A percentile compares a stretch with the other conserved stretches of the same genome.
These are phyloP conservation scores for Mythimna pallens DNA, from an alignment of 2,888 invertebrate genomes.

Conservation along the genomic window DNA sequence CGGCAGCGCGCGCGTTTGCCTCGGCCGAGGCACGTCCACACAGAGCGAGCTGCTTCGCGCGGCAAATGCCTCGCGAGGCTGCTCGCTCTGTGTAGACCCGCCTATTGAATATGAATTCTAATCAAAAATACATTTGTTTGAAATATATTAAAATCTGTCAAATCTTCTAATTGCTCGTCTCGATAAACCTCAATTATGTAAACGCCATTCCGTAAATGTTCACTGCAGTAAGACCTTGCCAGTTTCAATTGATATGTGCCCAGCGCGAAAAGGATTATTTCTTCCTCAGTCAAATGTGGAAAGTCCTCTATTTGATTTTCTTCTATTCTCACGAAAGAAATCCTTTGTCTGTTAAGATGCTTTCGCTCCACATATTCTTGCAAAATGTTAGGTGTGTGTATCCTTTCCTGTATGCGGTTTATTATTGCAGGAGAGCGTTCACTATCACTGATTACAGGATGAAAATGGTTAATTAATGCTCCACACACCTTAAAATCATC, in stretches of 20 bases:
- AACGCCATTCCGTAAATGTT: slow-evolving; percentile 34
- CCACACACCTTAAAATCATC: slow-evolving; percentile 19
- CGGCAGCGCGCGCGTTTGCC: no score
- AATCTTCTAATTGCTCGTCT: slow-evolving; percentile 25
- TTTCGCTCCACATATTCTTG: slow-evolving; percentile 42
- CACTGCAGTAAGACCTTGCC: slow-evolving; percentile 34
- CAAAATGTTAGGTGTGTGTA: slow-evolving; percentile 31
- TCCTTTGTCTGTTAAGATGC: slow-evolving; percentile 38
- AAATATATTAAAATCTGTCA: slow-evolving; percentile 30
- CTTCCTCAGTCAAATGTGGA: slow-evolving; percentile 37
- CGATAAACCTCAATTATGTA: slow-evolving; percentile 27
- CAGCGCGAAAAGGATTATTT: slow-evolving; percentile 39
- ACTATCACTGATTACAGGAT: slow-evolving; percentile 18
- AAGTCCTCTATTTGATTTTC: slow-evolving; percentile 35
- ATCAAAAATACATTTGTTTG: slow-evolving; percentile 23
- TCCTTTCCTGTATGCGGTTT: slow-evolving; percentile 31
- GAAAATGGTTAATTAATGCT: slow-evolving; percentile 31
- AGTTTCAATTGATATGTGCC: slow-evolving; percentile 46
- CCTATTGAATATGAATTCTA: slow-evolving; percentile 28
- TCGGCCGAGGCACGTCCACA: no score
- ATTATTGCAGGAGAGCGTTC: slow-evolving; percentile 26
- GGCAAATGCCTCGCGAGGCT: no score
- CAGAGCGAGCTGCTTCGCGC: no score
- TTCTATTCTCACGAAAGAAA: slow-evolving; percentile 26
- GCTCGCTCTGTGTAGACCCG: no score